Base-by-base conservation (phyloP, 2,113 vertebrate genomes). In the Ameiurus melas region DNA sequence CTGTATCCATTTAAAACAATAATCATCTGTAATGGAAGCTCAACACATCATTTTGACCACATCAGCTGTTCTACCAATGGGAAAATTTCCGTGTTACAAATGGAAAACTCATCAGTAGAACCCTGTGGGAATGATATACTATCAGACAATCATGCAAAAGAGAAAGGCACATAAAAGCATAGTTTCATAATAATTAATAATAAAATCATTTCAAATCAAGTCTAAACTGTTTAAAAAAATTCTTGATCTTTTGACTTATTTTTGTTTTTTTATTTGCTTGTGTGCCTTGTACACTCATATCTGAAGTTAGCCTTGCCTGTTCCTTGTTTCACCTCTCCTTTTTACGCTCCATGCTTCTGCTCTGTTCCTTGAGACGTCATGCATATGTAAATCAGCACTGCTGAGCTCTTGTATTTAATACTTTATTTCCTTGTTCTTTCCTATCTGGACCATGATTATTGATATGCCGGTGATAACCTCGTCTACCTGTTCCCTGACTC, bases 131-230 rank as follows among this genome's bases (percentile, higher is more conserved):
- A 83, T 79, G 8, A 55, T 36, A 70, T 81, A 68, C 47, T 4
- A 39, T 55, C 33, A 82, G 79, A 82, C n/a, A n/a, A n/a, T n/a
- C n/a, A 82, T 83, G 68, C 79, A 87, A 87, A 87, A 51, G 17
- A 51, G 20, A 10, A 27, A 70, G 4, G 77, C 47, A 81, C 33
- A 68, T 27, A 19, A 71, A 82, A 82, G 33, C 9, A 55, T 13
- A 57, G 39, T 39, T 66, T 53, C 7, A 70, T 9, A 16, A 58
- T 47, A 60, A 83, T 17, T 10, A 16, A 60, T 47, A 60, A 83
- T 25, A 83, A 87, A 57, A 30, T 22, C 9, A 71, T 66, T 36
- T 2, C 17, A n/a, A 60, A 71, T 71, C 25, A 71, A 20, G 36
- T 39, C 53, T 30, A 58, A 27, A 58, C 4, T 7, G 3, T 64